A percentile compares a stretch with the other conserved stretches of the same genome.
phyloP scores from a whole-genome alignment of 1,140 invertebrate genomes.

The Drosophila novamexicana region DNA sequence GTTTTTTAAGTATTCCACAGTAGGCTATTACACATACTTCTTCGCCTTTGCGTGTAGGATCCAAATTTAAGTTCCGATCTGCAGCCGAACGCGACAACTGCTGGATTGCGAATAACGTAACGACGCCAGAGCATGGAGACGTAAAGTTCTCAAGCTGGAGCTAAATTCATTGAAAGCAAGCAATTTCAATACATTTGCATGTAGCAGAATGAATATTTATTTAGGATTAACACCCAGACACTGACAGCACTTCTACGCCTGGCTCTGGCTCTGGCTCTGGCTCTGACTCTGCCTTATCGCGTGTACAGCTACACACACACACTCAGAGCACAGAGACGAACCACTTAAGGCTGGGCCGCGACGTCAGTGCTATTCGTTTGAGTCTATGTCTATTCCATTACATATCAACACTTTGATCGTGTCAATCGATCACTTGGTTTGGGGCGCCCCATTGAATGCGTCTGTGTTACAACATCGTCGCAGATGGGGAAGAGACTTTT shows the following conservation, averaged over 20 bases:
- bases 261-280: neutral
- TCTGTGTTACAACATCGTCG: conserved; percentile 67
- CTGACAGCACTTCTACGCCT: conserved; percentile 16
- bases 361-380: conserved; percentile 66
- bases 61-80: conserved; percentile 65
- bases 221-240: conserved; percentile 59
- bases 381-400: conserved; percentile 63
- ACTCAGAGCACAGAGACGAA: conserved; percentile 34
- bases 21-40: conserved; percentile 48
- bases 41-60: conserved; percentile 60
- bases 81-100: conserved; percentile 83
- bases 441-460: conserved; percentile 57
- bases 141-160: conserved; percentile 66
- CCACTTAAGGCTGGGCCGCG: conserved; percentile 58
- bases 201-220: conserved; percentile 74
- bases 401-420: conserved; percentile 82
- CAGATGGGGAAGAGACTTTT: conserved; percentile 80
- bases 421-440: conserved; percentile 80
- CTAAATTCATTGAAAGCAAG: conserved; percentile 65
- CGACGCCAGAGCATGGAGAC: conserved; percentile 57
- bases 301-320: conserved; percentile 12
- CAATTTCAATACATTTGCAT: conserved; percentile 81
- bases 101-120: conserved; percentile 83
- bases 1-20: conserved; percentile 25
- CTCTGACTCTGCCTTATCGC: conserved; percentile 35